phyloP scores from a whole-genome alignment of 1,140 invertebrate genomes.

The Mizuhopecten yessoensis region DNA sequence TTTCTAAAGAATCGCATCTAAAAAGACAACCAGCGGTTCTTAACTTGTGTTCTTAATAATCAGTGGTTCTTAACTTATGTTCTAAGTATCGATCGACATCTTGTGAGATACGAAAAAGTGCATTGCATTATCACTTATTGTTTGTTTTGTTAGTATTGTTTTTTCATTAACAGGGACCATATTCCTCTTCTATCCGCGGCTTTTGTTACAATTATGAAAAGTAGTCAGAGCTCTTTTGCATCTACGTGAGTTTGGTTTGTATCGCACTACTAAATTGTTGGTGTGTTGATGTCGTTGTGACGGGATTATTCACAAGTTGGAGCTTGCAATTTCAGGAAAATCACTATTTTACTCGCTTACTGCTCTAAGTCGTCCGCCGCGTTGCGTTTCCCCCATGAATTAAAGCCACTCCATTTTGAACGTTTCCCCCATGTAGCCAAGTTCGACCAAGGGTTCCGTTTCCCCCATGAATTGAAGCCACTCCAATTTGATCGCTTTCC shows the following conservation, averaged over 20 bases:
- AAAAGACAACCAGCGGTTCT: no score
- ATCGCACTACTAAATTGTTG: no score
- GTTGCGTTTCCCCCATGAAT: neutral
- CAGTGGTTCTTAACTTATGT: no score
- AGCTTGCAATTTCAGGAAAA: neutral
- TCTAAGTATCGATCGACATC: no score
- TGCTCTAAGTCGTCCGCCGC: neutral
- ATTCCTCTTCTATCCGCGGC: neutral
- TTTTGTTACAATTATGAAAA: neutral
- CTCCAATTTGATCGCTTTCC: neutral
- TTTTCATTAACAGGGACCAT: neutral
- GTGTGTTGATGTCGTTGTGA: no score
- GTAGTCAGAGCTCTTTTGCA: no score
- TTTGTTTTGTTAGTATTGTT: neutral
- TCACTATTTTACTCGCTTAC: neutral
- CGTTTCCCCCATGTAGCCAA: constrained; percentile 16
- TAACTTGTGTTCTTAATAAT: no score
- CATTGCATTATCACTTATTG: no score
- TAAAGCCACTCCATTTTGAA: constrained; percentile 5
- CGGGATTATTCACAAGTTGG: neutral
- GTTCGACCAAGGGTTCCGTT: constrained; percentile 13
- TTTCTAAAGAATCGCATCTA: no score
- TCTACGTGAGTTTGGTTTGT: no score
- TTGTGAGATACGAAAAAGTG: no score
- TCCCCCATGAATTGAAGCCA: constrained; percentile 12